Evolutionary conservation across 2,113 vertebrate genomes (phyloP).

Genomic region (Taxidea taxus): DNA sequence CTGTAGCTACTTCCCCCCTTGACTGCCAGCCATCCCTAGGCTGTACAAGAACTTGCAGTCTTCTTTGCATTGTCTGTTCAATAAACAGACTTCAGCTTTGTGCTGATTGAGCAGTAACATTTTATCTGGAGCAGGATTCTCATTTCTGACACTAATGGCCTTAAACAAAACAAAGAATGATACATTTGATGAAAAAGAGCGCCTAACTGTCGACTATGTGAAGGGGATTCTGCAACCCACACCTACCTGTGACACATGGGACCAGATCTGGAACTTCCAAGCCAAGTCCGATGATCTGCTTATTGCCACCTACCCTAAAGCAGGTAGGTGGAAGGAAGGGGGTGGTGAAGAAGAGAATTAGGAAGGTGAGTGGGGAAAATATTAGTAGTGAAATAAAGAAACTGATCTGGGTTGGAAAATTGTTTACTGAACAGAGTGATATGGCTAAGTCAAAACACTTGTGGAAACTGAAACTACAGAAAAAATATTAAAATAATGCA

Average conservation of each 20-base stretch:
- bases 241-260: conserved; percentile 44
- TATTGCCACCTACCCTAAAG: conserved; percentile 66
- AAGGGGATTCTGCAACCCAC: conserved; percentile 40
- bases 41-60: background rate
- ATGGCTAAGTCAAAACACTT: background rate
- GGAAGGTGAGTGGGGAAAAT: background rate
- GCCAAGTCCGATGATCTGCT: conserved; percentile 66
- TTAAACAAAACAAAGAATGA: background rate
- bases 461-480: background rate
- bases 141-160: background rate
- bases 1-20: background rate
- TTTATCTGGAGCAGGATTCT: background rate
- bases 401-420: background rate
- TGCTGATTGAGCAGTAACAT: background rate
- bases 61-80: background rate
- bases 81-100: background rate
- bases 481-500: background rate
- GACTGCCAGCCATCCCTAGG: background rate
- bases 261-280: conserved; percentile 57
- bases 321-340: background rate
- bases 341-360: background rate
- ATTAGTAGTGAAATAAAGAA: background rate
- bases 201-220: background rate
- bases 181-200: background rate
- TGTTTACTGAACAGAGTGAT: background rate